phyloP scores from a whole-genome alignment of 2,888 invertebrate genomes.

The Micoletzkya japonica region DNA sequence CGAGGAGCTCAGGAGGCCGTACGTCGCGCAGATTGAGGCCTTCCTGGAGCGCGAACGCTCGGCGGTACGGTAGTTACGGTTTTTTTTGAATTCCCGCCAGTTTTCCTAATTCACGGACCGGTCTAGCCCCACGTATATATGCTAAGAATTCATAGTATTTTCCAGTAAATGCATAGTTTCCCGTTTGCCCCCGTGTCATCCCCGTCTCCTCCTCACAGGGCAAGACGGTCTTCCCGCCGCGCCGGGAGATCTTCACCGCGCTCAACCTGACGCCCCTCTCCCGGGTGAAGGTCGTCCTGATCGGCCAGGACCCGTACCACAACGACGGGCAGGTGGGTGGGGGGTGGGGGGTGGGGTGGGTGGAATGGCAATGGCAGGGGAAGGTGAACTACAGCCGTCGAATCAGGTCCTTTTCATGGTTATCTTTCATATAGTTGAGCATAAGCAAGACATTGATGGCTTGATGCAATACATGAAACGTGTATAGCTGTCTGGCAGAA shows the following conservation, averaged over 20 bases:
- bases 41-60: constrained; percentile 54
- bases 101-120: not conserved
- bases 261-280: constrained; percentile 65
- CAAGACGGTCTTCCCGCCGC: constrained; percentile 64
- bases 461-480: no score
- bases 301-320: constrained; percentile 72
- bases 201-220: no score
- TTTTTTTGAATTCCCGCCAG: not conserved
- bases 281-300: constrained; percentile 63
- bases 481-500: no score
- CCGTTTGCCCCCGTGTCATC: no score
- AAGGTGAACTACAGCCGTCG: no score
- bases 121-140: no score
- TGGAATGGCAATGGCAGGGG: no score
- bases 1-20: constrained; percentile 59
- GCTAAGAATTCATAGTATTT: not conserved
- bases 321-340: constrained; percentile 61
- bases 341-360: no score
- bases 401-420: no score
- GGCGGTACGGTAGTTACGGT: constrained; percentile 33
- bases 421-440: no score
- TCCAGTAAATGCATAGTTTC: not conserved
- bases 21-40: constrained; percentile 60
- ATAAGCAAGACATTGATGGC: no score
- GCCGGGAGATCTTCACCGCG: constrained; percentile 65